phyloP scores from a whole-genome alignment of 2,888 invertebrate species.

The Arge pagana region DNA sequence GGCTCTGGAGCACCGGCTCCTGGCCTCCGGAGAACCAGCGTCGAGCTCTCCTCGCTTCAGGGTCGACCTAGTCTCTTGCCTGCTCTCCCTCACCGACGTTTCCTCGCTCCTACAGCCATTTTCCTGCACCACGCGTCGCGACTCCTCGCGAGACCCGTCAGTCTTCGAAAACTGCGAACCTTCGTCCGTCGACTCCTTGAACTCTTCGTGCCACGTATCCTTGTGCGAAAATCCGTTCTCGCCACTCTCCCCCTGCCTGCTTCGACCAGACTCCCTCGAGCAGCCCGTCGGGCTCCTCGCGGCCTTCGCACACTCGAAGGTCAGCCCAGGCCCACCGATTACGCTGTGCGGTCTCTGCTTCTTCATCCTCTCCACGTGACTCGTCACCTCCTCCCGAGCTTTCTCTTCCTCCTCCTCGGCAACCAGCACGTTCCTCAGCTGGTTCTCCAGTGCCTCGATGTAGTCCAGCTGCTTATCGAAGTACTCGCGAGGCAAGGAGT shows the following conservation, averaged over 20 bases:
- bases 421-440: slow-evolving; percentile 44
- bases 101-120: slow-evolving; percentile 37
- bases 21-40: slow-evolving; percentile 26
- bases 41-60: slow-evolving; percentile 14
- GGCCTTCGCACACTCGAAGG: background rate
- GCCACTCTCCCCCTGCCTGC: background rate
- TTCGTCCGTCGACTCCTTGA: slow-evolving; percentile 32
- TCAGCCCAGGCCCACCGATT: slow-evolving; percentile 13
- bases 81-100: slow-evolving; percentile 31
- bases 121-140: slow-evolving; percentile 25
- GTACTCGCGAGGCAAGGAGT: slow-evolving; percentile 43
- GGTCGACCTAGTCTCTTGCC: slow-evolving; percentile 28
- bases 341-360: slow-evolving; percentile 23
- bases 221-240: slow-evolving; percentile 11
- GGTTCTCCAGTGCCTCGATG: slow-evolving; percentile 46
- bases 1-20: slow-evolving; percentile 22
- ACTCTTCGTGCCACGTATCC: slow-evolving; percentile 42
- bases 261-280: slow-evolving; percentile 1
- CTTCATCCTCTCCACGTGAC: background rate
- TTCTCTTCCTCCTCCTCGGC: slow-evolving; percentile 46
- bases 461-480: slow-evolving; percentile 45
- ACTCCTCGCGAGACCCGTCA: slow-evolving; percentile 34
- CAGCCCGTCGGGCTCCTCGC: background rate
- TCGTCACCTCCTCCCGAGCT: slow-evolving; percentile 5
- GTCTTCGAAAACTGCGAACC: slow-evolving; percentile 35